These are phyloP conservation scores for Tragelaphus buxtoni DNA, from an alignment of 2,113 vertebrate genomes.

Conservation along the genomic window DNA sequence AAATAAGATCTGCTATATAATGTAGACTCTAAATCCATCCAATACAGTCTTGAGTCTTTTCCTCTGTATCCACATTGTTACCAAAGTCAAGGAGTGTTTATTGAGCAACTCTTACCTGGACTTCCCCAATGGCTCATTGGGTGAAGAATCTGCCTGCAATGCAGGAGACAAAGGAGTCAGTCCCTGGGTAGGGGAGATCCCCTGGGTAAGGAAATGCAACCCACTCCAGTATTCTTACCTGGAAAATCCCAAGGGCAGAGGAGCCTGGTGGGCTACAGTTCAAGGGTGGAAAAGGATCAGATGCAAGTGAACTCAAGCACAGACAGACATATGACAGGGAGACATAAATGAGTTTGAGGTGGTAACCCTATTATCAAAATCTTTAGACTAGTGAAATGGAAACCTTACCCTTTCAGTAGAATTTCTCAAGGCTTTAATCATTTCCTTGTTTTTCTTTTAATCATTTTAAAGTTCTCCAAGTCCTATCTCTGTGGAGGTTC, in stretches of 20 bases:
- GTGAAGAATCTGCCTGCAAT: neutral
- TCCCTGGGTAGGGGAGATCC: neutral
- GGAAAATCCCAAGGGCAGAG: neutral
- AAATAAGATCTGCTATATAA: constrained; percentile 24
- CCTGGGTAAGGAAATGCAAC: neutral
- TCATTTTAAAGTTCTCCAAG: neutral
- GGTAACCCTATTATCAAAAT: neutral
- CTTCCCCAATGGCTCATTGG: neutral
- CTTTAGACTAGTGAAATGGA: neutral
- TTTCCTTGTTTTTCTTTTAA: neutral
- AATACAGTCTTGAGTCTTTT: neutral
- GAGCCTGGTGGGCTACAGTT: neutral
- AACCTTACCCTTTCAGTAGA: neutral
- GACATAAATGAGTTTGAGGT: neutral
- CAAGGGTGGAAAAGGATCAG: neutral
- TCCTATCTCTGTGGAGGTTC: neutral
- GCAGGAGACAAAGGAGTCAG: neutral
- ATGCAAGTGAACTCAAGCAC: neutral
- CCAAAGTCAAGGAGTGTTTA: neutral
- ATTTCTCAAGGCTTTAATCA: neutral
- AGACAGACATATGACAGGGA: neutral
- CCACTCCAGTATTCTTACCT: neutral
- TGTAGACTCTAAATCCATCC: neutral
- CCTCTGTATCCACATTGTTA: neutral
- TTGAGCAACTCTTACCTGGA: neutral